Base-by-base conservation (phyloP, 1,140 invertebrate genomes). In the Anastatus disparis region DNA sequence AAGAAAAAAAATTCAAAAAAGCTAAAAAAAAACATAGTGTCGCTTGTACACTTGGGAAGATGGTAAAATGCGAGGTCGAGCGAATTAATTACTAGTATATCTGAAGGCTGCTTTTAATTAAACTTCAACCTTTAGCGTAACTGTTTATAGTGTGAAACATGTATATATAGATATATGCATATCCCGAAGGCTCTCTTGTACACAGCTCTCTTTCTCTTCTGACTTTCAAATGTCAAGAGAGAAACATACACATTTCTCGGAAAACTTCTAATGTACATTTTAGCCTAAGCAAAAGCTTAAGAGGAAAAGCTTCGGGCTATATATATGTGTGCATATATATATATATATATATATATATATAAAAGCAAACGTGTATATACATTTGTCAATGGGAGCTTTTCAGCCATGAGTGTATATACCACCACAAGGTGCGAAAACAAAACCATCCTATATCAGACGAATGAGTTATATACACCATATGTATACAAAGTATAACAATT, bases 81-180 rank as follows among this genome's bases (percentile, higher is more conserved):
- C 53, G 24, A 68, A 68, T 52, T 68, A 68, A 68, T 68, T 68
- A 68, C 26, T n/a, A 42, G 42, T 40, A n/a, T n/a, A 40, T 38
- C 29, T 31, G 29, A 58, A 22, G 15, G 15, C n/a, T 50, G 24
- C 65, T 68, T 59, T 59, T 59, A 59, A 68, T 68, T 68, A 68
- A 68, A 68, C 65, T 68, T 59, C 20, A 8, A 17, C 46, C n/a
- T n/a, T n/a, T 38, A 17, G 22, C 24, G 22, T n/a, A n/a, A 27
- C 27, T 59, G 29, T 59, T 68, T 59, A 59, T 59, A 24, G 40
- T 35, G 12, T n/a, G 17, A 35, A 24, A 2, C 24, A 1, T 13
- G 31, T 6, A 27, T 27, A 24, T 20, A n/a, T 8, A n/a, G 15
- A 4, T 8, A 9, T 24, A 15, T n/a, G n/a, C n/a, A n/a, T 27